Conservation (phyloP, 2,888 invertebrate genomes). For the Coenonympha arcania region DNA sequence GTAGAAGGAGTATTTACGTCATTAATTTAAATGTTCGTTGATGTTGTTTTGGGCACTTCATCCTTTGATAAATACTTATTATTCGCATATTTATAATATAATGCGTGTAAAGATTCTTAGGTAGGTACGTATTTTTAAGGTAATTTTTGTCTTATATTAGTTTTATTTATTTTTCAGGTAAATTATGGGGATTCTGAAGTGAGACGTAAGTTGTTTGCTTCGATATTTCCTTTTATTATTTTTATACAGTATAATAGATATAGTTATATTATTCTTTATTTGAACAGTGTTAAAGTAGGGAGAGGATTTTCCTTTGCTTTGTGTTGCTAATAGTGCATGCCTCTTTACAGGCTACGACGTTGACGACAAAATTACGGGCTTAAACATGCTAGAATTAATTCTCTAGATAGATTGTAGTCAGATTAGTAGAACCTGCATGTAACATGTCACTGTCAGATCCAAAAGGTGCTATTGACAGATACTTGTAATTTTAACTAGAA, state of each 20-base stretch:
- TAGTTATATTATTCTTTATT: no score
- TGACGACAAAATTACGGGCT: no score
- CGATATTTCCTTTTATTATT: no score
- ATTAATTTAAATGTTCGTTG: background rate
- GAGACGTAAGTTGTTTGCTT: background rate
- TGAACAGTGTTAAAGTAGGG: no score
- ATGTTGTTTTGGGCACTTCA: background rate
- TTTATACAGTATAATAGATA: no score
- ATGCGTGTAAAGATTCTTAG: no score
- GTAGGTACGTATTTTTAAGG: no score
- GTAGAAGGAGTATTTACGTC: background rate
- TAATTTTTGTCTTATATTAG: background rate
- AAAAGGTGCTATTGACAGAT: constrained; percentile 15
- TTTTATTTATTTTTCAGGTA: constrained; percentile 1
- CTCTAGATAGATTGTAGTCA: background rate
- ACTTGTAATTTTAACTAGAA: constrained; percentile 21
- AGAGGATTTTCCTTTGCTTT: no score
- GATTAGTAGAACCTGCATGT: constrained; percentile 20
- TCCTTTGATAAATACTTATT: no score
- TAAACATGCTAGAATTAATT: background rate
- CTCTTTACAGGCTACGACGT: no score
- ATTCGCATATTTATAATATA: no score
- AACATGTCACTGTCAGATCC: constrained; percentile 23
- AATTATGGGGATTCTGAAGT: background rate
- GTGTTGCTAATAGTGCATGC: no score